Evolutionary conservation across 1,140 invertebrate species (phyloP).

Genomic region (Caenorhabditis inopinata): DNA sequence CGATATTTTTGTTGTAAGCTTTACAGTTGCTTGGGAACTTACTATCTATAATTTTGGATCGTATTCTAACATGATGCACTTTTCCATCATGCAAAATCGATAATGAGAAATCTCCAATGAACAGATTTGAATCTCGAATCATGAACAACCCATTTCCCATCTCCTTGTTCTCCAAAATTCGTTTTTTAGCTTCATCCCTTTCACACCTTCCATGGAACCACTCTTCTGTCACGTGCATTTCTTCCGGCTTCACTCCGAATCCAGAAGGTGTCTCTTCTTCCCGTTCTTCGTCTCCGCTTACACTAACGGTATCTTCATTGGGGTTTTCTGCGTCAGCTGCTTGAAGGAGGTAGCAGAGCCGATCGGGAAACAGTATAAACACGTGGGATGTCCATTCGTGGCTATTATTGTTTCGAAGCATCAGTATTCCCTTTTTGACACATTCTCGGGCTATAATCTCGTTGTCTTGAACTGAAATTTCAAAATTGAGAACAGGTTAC

Average conservation of each 20-base stretch:
- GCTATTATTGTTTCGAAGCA: neutral
- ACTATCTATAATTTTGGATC: slow-evolving; percentile 43
- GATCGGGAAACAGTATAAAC: slow-evolving; percentile 61
- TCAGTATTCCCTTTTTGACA: slow-evolving; percentile 50
- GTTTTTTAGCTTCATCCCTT: slow-evolving; percentile 58
- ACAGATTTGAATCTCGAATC: slow-evolving; percentile 62
- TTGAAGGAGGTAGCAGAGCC: slow-evolving; percentile 55
- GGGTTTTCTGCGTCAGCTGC: slow-evolving; percentile 4
- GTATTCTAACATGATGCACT: slow-evolving; percentile 43
- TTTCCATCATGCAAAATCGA: slow-evolving; percentile 58
- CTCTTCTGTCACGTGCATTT: slow-evolving; percentile 65
- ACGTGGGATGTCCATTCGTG: slow-evolving; percentile 58
- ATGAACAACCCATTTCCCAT: slow-evolving; percentile 63
- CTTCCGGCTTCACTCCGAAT: slow-evolving; percentile 61
- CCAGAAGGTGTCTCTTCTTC: slow-evolving; percentile 48
- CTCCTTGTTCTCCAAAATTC: slow-evolving; percentile 53
- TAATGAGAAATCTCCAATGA: slow-evolving; percentile 65
- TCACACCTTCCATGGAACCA: slow-evolving; percentile 65
- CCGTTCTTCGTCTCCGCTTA: slow-evolving; percentile 57
- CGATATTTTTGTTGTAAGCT: neutral
- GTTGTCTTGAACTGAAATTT: slow-evolving; percentile 46
- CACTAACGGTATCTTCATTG: slow-evolving; percentile 51
- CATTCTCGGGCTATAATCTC: slow-evolving; percentile 56
- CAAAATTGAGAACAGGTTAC: neutral
- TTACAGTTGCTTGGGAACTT: neutral